phyloP scores from a whole-genome alignment of 2,888 invertebrate genomes.

The Ormia ochracea region DNA sequence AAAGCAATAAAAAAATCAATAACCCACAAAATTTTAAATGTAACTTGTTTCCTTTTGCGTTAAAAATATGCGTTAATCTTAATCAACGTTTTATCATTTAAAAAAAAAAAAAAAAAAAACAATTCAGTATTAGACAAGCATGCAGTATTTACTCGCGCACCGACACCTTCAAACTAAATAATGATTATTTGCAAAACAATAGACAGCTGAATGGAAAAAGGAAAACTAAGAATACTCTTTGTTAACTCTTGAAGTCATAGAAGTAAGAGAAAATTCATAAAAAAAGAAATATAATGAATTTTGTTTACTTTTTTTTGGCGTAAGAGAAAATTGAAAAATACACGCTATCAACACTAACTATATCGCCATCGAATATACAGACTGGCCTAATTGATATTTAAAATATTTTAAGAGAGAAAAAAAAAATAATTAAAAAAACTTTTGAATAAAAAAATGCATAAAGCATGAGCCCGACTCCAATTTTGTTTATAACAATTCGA shows the following conservation, averaged over 20 bases:
- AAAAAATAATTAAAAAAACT: too few relatives aligned
- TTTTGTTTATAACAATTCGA: too few relatives aligned
- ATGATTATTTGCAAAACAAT: conserved; percentile 13
- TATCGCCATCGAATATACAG: too few relatives aligned
- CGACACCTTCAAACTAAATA: conserved; percentile 40
- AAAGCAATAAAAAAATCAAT: conserved; percentile 46
- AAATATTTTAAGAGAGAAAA: too few relatives aligned
- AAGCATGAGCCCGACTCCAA: too few relatives aligned
- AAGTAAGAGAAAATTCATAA: conserved; percentile 24
- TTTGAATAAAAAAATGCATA: too few relatives aligned
- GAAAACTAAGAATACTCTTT: conserved; percentile 26
- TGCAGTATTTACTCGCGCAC: conserved; percentile 42
- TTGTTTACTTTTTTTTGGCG: background rate
- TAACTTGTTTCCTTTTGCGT: background rate
- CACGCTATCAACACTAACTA: too few relatives aligned
- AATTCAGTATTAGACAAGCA: background rate
- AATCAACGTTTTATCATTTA: conserved; percentile 2
- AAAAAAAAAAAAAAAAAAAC: background rate
- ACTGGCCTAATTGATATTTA: too few relatives aligned
- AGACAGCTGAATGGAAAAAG: conserved; percentile 11
- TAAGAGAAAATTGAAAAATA: conserved; percentile 1
- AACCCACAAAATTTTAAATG: conserved; percentile 1
- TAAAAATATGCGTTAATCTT: conserved; percentile 2
- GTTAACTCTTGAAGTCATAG: conserved; percentile 11
- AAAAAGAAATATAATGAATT: background rate